Conservation (phyloP, 1,140 invertebrate genomes). For the Homarus americanus region DNA sequence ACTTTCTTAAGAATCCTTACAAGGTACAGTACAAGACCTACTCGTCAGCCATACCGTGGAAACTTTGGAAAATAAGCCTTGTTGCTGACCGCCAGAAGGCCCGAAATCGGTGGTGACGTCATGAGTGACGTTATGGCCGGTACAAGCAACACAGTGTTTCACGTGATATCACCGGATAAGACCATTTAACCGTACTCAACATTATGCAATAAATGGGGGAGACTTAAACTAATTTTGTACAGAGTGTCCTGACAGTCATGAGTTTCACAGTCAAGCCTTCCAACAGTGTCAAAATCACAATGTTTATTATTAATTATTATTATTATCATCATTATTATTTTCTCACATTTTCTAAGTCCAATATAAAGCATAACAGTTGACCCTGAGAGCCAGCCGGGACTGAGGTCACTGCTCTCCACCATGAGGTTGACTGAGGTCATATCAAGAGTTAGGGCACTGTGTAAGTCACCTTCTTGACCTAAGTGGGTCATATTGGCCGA, state of each 20-base stretch:
- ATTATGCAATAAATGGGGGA: constrained; percentile 34
- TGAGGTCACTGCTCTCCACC: not conserved
- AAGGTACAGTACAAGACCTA: constrained; percentile 58
- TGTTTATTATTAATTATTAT: constrained; percentile 16
- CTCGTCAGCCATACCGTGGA: constrained; percentile 50
- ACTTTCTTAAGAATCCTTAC: constrained; percentile 49
- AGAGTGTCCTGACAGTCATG: constrained; percentile 63
- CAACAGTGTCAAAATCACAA: constrained; percentile 29
- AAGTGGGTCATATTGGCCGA: not conserved
- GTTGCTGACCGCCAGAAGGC: constrained; percentile 27
- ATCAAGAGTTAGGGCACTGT: constrained; percentile 13
- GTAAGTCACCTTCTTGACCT: constrained; percentile 36
- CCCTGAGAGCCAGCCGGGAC: constrained; percentile 4
- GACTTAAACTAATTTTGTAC: constrained; percentile 73
- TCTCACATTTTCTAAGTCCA: not conserved
- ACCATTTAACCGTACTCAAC: constrained; percentile 26
- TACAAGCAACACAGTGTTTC: constrained; percentile 54
- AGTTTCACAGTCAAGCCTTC: constrained; percentile 39
- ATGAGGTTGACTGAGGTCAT: constrained; percentile 1
- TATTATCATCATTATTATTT: not conserved
- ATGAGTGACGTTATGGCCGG: constrained; percentile 12
- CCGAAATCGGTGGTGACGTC: constrained; percentile 19
- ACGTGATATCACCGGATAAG: constrained; percentile 59
- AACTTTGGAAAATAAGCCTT: constrained; percentile 53
- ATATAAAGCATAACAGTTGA: not conserved